Conservation (phyloP, 2,888 invertebrate species). For the Rhimphoctona megacephalus region DNA sequence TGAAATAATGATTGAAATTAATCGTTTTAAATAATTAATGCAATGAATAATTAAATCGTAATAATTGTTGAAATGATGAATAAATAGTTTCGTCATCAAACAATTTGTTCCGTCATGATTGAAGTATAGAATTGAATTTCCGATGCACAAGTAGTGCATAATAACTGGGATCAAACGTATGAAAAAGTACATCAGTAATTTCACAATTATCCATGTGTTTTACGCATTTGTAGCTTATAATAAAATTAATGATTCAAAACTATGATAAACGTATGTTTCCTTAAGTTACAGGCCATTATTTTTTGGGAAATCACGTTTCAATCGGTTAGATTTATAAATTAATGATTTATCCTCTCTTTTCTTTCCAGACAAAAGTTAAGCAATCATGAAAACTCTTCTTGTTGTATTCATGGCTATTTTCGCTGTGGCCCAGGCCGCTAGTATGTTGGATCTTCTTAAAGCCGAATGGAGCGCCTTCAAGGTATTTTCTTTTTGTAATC, state of each 20-base stretch:
- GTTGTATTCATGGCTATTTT: constrained; percentile 85
- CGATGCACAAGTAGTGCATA: no score
- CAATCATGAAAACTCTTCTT: constrained; percentile 83
- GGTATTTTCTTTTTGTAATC: constrained; percentile 84
- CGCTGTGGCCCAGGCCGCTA: constrained; percentile 88
- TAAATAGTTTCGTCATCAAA: not conserved
- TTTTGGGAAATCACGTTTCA: not conserved
- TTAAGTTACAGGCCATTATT: not conserved
- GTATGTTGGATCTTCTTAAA: constrained; percentile 90
- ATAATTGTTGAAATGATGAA: not conserved
- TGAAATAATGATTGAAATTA: not conserved
- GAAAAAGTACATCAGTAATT: not conserved
- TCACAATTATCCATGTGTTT: not conserved
- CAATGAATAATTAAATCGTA: not conserved
- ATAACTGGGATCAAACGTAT: not conserved
- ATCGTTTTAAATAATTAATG: not conserved
- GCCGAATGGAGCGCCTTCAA: constrained; percentile 92
- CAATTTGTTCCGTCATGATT: not conserved
- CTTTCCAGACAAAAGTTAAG: constrained; percentile 15
- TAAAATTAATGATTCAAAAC: not conserved
- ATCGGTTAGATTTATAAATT: not conserved
- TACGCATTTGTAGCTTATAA: not conserved
- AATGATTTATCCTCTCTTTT: not conserved
- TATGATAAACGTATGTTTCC: not conserved
- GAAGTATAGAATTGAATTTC: not conserved